Evolutionary conservation across 2,888 invertebrate species (phyloP), one percentile per base, ranked within the genome.

Genomic region (Drosophila melanocephala): DNA sequence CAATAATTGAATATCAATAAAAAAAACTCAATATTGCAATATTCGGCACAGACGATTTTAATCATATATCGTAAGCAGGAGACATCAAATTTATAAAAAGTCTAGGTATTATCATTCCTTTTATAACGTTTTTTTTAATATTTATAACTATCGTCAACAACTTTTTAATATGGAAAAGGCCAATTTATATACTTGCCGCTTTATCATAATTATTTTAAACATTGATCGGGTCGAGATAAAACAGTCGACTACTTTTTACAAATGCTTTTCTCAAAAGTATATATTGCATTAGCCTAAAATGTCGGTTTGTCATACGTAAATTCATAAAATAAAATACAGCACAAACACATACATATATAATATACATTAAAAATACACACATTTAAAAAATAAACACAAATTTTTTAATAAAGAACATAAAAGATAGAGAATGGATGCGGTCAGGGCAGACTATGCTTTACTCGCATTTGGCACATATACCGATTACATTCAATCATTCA

Each of bases 401-500:
- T 14, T n/a, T n/a, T 39, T n/a, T 56, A 12, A 42, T 7, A 51
- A 56, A 51, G 1, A 42, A 39, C 28, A 28, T 19, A 35, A 12
- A 22, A 30, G 2, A n/a, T 0, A 16, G 2, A 51, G 5, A 64
- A 73, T 72, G 72, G 12, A 16, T 28, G n/a, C 6, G 1, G 12
- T 52, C 2, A 16, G 51, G 10, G 26, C 66, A 30, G 72, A 74
- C 42, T 53, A 33, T 10, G 19, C 39, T 0, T 26, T 74, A 28
- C 67, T 74, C 0, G 16, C 67, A 1, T 74, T 44, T 28, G 16
- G 50, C 0, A 50, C 52, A 1, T 72, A 74, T n/a, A 5, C n/a
- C 12, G 61, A 74, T 1, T 74, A 74, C 32, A 53, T 74, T 7
- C 32, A 37, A 22, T 67, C 72, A 1, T 74, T 72, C n/a, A 35